These are phyloP conservation scores for Branchipolynoe longqiensis DNA, from an alignment of 2,888 invertebrate species.

Conservation along the genomic window DNA sequence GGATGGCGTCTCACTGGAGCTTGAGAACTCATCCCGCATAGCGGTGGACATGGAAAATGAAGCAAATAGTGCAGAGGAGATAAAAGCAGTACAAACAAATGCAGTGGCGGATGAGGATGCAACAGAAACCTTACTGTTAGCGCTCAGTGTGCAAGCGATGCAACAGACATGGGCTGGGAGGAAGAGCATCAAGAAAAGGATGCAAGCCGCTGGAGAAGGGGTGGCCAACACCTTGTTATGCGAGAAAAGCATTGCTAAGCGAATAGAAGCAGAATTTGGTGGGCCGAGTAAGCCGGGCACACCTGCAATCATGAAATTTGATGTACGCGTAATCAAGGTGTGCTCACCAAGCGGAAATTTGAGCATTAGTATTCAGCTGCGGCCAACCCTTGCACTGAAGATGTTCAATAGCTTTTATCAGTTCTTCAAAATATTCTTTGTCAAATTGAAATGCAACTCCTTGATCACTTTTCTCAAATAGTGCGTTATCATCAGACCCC, in stretches of 20 bases:
- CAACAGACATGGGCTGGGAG: constrained; percentile 50
- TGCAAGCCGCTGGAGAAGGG: not conserved
- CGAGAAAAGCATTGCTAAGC: not conserved
- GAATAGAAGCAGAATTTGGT: not conserved
- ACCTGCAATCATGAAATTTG: constrained; percentile 1
- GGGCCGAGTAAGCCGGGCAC: not conserved
- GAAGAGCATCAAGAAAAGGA: constrained; percentile 3
- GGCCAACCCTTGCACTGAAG: constrained; percentile 57
- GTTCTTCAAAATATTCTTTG: constrained; percentile 63
- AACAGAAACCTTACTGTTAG: not conserved
- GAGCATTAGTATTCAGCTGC: constrained; percentile 35
- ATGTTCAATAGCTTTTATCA: constrained; percentile 64
- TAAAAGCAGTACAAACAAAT: not conserved
- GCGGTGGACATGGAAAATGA: not conserved
- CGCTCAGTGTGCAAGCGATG: not conserved
- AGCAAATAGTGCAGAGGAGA: not conserved
- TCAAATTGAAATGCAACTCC: constrained; percentile 60
- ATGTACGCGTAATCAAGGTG: not conserved
- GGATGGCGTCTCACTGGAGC: too few species aligned
- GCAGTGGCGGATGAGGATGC: not conserved
- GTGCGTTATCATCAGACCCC: not conserved
- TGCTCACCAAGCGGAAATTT: not conserved
- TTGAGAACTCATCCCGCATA: too few species aligned
- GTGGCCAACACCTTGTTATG: not conserved
- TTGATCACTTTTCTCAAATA: not conserved